Percentiles rank a stretch among this genome's conserved stretches.
Conservation (phyloP, 2,113 vertebrate species). For the Mustela lutreola region DNA sequence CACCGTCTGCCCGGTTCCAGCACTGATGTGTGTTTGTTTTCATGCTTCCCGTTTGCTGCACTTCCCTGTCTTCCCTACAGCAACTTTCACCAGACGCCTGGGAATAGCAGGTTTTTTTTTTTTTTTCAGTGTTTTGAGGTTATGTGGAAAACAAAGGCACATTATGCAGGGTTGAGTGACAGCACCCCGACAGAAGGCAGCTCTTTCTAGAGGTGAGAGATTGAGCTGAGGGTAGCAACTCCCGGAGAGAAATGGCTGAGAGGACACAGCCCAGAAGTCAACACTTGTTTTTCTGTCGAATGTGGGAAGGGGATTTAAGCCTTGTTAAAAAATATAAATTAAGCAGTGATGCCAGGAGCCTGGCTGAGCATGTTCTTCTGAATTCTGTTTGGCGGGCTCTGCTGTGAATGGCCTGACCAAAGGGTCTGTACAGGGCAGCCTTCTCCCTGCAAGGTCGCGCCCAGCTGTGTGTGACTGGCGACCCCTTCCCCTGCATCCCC, state of each 20-base stretch:
- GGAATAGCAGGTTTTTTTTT: neutral
- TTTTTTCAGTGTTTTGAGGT: neutral
- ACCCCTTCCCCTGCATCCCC: neutral
- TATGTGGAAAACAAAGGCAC: neutral
- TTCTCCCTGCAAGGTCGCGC: neutral
- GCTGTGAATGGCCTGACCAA: neutral
- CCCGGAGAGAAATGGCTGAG: neutral
- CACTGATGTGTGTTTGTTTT: neutral
- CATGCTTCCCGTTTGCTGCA: neutral
- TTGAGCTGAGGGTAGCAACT: neutral
- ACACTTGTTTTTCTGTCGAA: neutral
- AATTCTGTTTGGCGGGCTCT: neutral
- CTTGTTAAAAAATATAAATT: neutral
- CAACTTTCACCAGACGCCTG: neutral
- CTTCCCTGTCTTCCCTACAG: neutral
- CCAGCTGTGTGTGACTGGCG: rapidly evolving
- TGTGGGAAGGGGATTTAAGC: neutral
- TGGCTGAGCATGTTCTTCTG: neutral
- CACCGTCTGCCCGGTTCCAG: neutral
- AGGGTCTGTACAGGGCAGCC: neutral
- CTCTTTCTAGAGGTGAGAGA: neutral
- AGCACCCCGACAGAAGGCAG: neutral
- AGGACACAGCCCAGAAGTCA: neutral
- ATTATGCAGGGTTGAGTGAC: neutral
- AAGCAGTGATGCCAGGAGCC: neutral